These are phyloP conservation scores for Eledone cirrhosa DNA, from an alignment of 2,888 invertebrate genomes.

Conservation along the genomic window DNA sequence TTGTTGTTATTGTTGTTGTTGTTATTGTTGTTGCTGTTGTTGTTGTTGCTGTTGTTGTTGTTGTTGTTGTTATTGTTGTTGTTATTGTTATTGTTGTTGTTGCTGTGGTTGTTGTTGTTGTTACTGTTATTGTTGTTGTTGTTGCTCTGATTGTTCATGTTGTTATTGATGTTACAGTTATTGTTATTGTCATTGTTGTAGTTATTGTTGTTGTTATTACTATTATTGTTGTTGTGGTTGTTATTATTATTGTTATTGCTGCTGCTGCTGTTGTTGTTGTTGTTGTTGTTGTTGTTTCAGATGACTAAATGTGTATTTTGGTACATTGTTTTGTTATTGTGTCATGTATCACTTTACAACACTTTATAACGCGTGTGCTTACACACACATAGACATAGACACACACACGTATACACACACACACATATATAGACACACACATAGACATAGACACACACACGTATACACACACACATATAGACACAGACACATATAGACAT, in stretches of 20 bases:
- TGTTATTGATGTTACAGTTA: background rate
- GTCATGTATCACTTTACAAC: no score
- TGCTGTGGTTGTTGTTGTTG: background rate
- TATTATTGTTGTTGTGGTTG: background rate
- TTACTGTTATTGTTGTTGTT: background rate
- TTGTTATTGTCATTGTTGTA: background rate
- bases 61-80: constrained; percentile 2
- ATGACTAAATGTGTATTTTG: background rate
- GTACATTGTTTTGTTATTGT: background rate
- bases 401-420: no score
- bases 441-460: no score
- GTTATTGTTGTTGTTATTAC: background rate
- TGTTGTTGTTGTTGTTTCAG: constrained; percentile 2
- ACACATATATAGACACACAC: no score
- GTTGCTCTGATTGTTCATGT: background rate
- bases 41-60: constrained; percentile 2
- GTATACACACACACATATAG: no score
- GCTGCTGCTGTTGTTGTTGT: background rate
- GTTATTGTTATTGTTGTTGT: background rate
- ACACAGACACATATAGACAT: no score
- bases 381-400: no score
- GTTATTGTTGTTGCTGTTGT: background rate
- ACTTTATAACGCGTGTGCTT: no score
- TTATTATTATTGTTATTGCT: background rate
- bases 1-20: background rate